Base-by-base conservation (phyloP, 2,888 invertebrate genomes). In the Diloba caeruleocephala region DNA sequence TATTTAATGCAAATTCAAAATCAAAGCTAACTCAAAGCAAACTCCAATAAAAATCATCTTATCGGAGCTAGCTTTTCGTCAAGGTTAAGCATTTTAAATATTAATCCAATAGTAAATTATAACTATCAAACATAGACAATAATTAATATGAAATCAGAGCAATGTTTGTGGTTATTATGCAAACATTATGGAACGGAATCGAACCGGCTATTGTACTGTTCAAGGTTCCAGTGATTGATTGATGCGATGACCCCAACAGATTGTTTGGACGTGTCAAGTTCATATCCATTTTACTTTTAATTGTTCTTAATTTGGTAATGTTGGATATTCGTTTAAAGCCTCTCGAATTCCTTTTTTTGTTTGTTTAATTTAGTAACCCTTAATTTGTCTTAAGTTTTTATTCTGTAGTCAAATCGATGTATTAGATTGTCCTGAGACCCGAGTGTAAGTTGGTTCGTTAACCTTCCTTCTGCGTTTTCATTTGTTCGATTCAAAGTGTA, bases 191-290 rank as follows among this genome's bases (percentile, higher is more conserved):
- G 36, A 67, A 25, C 53, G 48, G 54, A 66, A 63, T 63, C 56
- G 62, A 73, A 76, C 54, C 55, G 49, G 52, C 64, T 56, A 72
- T 78, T 74, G 75, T 60, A 38, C 3, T 37, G 41, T 45, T 55
- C 87, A 88, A 88, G 90, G 88, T 70, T 75, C 55, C 19, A 25
- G 62, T 87, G 89, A 89, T 89, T 89, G 87, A 89, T 89, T 65
- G 82, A 69, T 64, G 59, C 66, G 78, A 81, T 88, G 89, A 87
- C 88, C 89, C 85, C 72, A 74, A 74, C 76, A 71, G 78, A 82
- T 82, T 88, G 84, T 81, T 81, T 78, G 75, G 71, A 39, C 65
- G 83, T 21, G 21, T 84, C 87, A 85, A 87, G 85, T 85, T 82
- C 81, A 84, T 77, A 81, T 82, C 86, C 82, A 88, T 87, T 88